Base-by-base conservation (phyloP, 2,113 vertebrate genomes). In the Ivindomyrus marchei region DNA sequence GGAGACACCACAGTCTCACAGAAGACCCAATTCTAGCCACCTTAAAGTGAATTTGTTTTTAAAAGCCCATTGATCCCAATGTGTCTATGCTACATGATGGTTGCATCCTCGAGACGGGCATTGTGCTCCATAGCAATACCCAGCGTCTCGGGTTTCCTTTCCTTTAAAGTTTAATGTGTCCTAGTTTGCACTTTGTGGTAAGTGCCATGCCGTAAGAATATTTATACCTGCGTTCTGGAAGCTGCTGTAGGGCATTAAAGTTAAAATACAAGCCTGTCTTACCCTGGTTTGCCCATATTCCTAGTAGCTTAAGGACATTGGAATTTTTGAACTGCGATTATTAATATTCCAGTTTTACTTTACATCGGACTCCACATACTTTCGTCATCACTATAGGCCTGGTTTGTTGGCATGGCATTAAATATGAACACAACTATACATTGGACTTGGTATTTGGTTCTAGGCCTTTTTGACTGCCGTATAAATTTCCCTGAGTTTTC, bases 161-260 rank as follows among this genome's bases (percentile, higher is more conserved):
- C 5, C 49, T 52, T 89, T n/a, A 89, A 89, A 89, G 9, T 89
- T 89, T 88, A 66, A 88, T 88, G 88, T 31, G 66, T 74, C 45
- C 88, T 89, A n/a, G 17, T 89, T 77, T 89, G 58, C 42, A 7
- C 47, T 89, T 66, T 50, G 85, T 31, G 47, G 49, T 85, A 70
- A 87, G 85, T 84, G 31, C 74, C 52, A 49, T 87, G 46, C 27
- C 15, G 46, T 53, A 49, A 46, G 89, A 83, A 85, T 88, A 49
- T 80, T 80, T 80, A 80, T 80, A 80, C 74, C 36, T 42, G 74
- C 42, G 31, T 80, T 42, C 74, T 77, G 74, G 36, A 77, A 49
- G 83, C 83, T 85, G 24, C 3, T 36, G 9, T 15, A 39, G 70
- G 70, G 27, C 70, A 39, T 77, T 66, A 70, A 31, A 70, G 1